Conservation (phyloP, 1,140 invertebrate species). For the Centruroides vittatus region DNA sequence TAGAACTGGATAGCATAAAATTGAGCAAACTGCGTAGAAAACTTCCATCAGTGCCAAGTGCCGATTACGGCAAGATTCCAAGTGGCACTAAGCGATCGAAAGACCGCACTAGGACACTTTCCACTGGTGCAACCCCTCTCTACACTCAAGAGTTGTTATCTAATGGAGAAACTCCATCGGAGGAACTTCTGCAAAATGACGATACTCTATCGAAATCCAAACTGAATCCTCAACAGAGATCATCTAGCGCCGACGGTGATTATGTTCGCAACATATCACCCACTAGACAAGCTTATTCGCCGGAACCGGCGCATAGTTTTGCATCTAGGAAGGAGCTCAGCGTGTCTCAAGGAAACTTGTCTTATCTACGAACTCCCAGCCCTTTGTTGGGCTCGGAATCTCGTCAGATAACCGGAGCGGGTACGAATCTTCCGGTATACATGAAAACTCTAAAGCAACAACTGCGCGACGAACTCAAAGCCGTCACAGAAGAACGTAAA, state of each 20-base stretch:
- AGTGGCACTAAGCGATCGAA: not conserved
- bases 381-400: constrained; percentile 1
- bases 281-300: constrained; percentile 5
- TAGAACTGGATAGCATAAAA: constrained; percentile 38
- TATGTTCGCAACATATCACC: not conserved
- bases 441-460: constrained; percentile 39
- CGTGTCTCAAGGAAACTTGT: not conserved
- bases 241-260: constrained; percentile 1
- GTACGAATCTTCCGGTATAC: constrained; percentile 33
- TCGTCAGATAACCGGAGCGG: not conserved
- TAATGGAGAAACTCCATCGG: not conserved
- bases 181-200: not conserved
- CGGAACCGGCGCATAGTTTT: constrained; percentile 1
- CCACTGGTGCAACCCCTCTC: not conserved
- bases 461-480: constrained; percentile 39
- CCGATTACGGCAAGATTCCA: not conserved
- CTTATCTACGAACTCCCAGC: constrained; percentile 2
- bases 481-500: constrained; percentile 31
- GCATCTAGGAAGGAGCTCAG: not conserved
- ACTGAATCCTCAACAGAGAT: not conserved
- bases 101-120: not conserved
- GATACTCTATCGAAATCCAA: not conserved
- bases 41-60: constrained; percentile 36
- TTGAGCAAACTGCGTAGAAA: constrained; percentile 38
- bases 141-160: not conserved